Evolutionary conservation across 2,888 invertebrate genomes (phyloP).

Genomic region (Aproaerema taeniolella): DNA sequence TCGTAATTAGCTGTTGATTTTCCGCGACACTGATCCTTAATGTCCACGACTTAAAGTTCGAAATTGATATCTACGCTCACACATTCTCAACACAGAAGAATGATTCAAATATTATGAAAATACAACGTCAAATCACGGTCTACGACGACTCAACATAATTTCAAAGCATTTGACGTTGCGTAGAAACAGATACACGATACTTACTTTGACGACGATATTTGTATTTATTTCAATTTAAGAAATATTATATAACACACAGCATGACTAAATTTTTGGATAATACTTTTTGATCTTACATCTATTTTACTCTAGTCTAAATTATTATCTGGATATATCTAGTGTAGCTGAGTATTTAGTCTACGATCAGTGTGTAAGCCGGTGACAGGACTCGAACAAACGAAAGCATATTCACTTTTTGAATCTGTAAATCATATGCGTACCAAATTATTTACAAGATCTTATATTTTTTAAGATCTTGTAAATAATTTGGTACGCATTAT

Average conservation of each 20-base stretch:
- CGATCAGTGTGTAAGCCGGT: conserved; percentile 50
- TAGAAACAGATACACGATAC: conserved; percentile 19
- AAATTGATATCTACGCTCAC: too few species aligned
- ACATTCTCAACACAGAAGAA: too few species aligned
- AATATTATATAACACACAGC: conserved; percentile 66
- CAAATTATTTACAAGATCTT: conserved; percentile 62
- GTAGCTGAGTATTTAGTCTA: conserved; percentile 55
- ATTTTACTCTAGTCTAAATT: conserved; percentile 64
- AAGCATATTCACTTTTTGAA: conserved; percentile 31
- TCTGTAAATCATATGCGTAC: conserved; percentile 40
- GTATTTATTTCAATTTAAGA: conserved; percentile 50
- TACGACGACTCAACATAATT: conserved; percentile 9
- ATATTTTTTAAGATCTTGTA: conserved; percentile 58
- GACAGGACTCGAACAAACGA: conserved; percentile 42
- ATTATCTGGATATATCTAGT: conserved; percentile 66
- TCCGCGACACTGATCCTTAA: too few species aligned
- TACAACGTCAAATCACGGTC: conserved; percentile 32
- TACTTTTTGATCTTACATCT: conserved; percentile 70
- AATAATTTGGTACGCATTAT: too few species aligned
- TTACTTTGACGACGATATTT: conserved; percentile 42
- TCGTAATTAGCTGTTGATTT: too few species aligned
- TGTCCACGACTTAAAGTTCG: too few species aligned
- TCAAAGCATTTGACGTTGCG: conserved; percentile 32
- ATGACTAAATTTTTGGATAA: conserved; percentile 69
- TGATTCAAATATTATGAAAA: conserved; percentile 12